Conservation (phyloP, 2,797 vertebrate genomes). For the Gallirallus australis region DNA sequence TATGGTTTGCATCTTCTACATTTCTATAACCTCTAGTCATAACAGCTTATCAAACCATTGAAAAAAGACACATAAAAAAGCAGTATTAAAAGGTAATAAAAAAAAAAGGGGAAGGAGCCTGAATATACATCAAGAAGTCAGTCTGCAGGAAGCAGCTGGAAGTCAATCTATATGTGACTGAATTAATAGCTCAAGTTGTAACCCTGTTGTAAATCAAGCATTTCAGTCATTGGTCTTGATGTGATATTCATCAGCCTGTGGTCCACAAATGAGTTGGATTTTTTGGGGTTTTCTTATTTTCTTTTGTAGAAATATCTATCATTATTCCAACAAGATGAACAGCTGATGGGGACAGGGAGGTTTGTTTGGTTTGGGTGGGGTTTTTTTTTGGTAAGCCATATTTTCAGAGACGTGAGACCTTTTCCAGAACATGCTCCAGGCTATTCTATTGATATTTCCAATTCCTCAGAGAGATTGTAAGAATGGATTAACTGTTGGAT, state of each 20-base stretch:
- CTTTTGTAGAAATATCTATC: background rate
- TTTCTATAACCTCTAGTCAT: background rate
- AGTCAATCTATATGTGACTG: background rate
- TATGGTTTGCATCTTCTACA: background rate
- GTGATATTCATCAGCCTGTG: background rate
- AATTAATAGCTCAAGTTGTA: background rate
- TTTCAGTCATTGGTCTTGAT: background rate
- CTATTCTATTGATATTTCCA: constrained; percentile 51
- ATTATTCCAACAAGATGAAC: background rate
- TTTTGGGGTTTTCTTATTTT: background rate
- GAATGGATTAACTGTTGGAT: constrained; percentile 57
- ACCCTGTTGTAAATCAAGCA: background rate
- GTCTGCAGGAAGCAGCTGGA: background rate
- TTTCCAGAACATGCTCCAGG: constrained; percentile 59
- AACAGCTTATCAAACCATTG: background rate
- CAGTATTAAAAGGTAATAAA: background rate
- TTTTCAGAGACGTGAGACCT: constrained; percentile 46
- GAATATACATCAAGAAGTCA: background rate
- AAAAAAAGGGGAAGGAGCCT: background rate
- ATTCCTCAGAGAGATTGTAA: constrained; percentile 41
- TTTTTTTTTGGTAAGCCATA: background rate
- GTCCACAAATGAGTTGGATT: background rate
- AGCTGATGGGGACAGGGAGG: background rate
- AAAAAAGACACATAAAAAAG: background rate
- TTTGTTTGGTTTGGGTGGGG: background rate